Evolutionary conservation across 2,888 invertebrate species (phyloP), one percentile per base, ranked within the genome.

Genomic region (Ditula angustiorana): DNA sequence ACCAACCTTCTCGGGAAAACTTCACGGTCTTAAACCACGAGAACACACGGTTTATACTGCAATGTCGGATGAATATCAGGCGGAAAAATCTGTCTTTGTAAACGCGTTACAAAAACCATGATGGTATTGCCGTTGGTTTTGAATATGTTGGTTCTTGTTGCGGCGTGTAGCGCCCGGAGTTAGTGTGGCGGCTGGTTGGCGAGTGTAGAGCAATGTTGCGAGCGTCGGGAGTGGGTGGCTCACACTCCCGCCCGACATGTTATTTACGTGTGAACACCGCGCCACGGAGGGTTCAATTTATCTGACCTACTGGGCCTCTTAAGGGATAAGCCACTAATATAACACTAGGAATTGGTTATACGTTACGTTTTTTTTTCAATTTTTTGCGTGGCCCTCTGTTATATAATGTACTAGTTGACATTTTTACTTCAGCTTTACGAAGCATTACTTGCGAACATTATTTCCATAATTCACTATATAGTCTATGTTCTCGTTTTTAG

Each of bases 181-280:
- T 82, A 21, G 63, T 33, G 19, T 33, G 3, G 0, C 66, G 56
- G 16, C 13, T 41, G 68, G 56, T 60, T 61, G 59, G 30, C 8
- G 23, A 55, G 28, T 62, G 68, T 33, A 35, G 19, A 57, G 66
- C 53, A 67, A 68, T 53, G 46, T 69, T 74, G 71, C 71, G 66
- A 71, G 71, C 67, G 74, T 75, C 60, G 72, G 76, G 74, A 77
- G 79, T 70, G 71, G 72, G 79, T 76, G 77, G 74, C 78, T 81
- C 83, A 83, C 85, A 80, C 83, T 82, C 85, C 80, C 74, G 73
- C 78, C 88, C 90, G 88, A 88, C 89, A 89, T 88, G 92, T 91
- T 92, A 92, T 92, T 92, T 92, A 92, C 91, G 92, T 92, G 92
- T 90, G 92, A 92, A 91, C 91, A 90, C 90, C 87, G 84, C 85